Evolutionary conservation across 2,888 invertebrate species (phyloP).

Genomic region (Drosophila rellima): DNA sequence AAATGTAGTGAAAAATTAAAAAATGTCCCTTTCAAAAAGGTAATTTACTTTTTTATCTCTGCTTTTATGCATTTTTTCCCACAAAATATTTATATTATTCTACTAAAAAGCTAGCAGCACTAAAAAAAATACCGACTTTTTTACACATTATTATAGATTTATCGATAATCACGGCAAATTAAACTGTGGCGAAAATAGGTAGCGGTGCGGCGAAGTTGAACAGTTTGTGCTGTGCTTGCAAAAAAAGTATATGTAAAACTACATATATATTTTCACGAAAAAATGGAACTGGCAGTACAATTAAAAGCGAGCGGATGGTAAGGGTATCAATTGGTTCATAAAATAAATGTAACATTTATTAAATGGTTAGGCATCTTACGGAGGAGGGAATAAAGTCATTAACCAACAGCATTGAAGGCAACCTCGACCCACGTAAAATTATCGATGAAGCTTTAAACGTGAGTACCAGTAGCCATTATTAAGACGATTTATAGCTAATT

Average conservation of each 20-base stretch:
- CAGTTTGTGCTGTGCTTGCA: conserved; percentile 48
- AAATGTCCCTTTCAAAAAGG: too few species aligned
- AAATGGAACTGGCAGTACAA: conserved; percentile 88
- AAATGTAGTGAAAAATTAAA: too few species aligned
- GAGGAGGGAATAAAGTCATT: conserved; percentile 90
- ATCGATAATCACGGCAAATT: conserved; percentile 14
- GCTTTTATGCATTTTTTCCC: too few species aligned
- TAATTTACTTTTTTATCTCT: too few species aligned
- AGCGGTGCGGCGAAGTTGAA: conserved; percentile 23
- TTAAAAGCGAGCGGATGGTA: conserved; percentile 90
- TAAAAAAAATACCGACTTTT: too few species aligned
- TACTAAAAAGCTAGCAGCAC: too few species aligned
- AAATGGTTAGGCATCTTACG: conserved; percentile 88
- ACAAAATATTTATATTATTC: too few species aligned
- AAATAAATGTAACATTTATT: not conserved
- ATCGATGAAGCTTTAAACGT: conserved; percentile 90
- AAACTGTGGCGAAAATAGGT: conserved; percentile 14
- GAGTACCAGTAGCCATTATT: conserved; percentile 84
- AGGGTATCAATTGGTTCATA: conserved; percentile 49
- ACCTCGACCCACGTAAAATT: conserved; percentile 88
- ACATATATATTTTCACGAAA: conserved; percentile 48
- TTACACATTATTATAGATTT: not conserved
- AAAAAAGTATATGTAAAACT: conserved; percentile 36
- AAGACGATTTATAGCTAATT: not conserved
- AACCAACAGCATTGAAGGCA: conserved; percentile 85